A percentile compares a stretch with the other conserved stretches of the same genome.
Evolutionary conservation across 2,113 vertebrate genomes (phyloP).

Genomic region (Corythaeola cristata): DNA sequence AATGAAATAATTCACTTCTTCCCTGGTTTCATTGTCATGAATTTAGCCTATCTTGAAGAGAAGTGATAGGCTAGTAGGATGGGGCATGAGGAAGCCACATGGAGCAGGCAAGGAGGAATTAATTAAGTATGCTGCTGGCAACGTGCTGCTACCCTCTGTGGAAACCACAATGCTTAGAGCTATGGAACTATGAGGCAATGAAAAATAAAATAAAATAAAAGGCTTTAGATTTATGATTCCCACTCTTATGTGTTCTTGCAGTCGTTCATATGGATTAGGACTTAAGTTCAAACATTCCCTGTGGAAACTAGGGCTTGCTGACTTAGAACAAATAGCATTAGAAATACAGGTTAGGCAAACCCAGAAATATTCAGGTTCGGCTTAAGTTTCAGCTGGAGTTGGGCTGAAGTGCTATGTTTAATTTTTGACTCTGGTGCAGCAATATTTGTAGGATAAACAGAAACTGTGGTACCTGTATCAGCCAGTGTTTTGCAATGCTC

Average conservation of each 20-base stretch:
- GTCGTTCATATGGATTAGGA: background rate
- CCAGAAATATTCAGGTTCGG: background rate
- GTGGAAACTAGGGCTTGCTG: conserved; percentile 20
- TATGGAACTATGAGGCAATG: background rate
- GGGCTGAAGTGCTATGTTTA: background rate
- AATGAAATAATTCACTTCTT: conserved; percentile 17
- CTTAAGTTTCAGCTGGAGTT: background rate
- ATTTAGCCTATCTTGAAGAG: background rate
- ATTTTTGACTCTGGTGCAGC: background rate
- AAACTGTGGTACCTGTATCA: background rate
- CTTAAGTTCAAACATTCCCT: conserved; percentile 15
- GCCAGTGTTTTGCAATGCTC: background rate
- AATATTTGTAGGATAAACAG: background rate
- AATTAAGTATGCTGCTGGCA: conserved; percentile 28
- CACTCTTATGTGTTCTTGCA: background rate
- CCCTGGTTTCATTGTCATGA: background rate
- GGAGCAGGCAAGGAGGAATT: background rate
- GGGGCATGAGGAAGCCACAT: background rate
- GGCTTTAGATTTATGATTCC: conserved; percentile 7
- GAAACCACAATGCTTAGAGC: conserved; percentile 21
- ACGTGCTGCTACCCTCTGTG: background rate
- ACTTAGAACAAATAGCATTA: conserved; percentile 14
- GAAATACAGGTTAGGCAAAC: conserved; percentile 5
- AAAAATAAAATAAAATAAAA: conserved; percentile 48
- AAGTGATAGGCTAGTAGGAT: background rate